Evolutionary conservation across 1,140 invertebrate species (phyloP).

Genomic region (Delia radicum): DNA sequence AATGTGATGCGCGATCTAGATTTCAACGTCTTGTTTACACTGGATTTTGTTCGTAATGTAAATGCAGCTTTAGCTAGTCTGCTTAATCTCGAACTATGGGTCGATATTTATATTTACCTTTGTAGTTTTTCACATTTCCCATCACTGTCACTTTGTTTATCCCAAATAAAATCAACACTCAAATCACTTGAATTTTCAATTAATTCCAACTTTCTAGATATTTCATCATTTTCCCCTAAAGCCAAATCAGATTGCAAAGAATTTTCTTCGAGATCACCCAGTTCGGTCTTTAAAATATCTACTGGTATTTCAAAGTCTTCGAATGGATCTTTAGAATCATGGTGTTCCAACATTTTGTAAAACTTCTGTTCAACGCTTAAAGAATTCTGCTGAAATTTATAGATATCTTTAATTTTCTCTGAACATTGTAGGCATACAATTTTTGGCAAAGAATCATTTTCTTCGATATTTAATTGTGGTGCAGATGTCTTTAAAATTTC

Average conservation of each 20-base stretch:
- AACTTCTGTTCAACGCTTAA: background rate
- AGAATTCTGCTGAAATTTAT: background rate
- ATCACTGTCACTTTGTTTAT: background rate
- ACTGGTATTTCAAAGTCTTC: background rate
- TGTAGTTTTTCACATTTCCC: too few relatives aligned
- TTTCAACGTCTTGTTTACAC: too few relatives aligned
- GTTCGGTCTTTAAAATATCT: background rate
- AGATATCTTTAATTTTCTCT: background rate
- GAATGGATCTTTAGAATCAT: background rate
- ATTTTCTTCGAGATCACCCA: background rate
- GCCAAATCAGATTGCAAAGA: background rate
- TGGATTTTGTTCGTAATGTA: too few relatives aligned
- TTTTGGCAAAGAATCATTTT: constrained; percentile 2
- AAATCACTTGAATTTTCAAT: too few relatives aligned
- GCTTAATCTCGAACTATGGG: too few relatives aligned
- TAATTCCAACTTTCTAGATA: background rate
- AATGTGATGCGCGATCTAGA: too few relatives aligned
- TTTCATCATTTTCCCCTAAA: background rate
- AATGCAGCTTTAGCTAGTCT: too few relatives aligned
- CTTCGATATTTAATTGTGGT: background rate
- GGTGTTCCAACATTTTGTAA: background rate
- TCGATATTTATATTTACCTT: too few relatives aligned
- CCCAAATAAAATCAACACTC: background rate
- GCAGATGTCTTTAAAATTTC: background rate
- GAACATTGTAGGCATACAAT: background rate